These are phyloP conservation scores for Odontomyia ornata DNA, from an alignment of 2,888 invertebrate species.

Conservation along the genomic window DNA sequence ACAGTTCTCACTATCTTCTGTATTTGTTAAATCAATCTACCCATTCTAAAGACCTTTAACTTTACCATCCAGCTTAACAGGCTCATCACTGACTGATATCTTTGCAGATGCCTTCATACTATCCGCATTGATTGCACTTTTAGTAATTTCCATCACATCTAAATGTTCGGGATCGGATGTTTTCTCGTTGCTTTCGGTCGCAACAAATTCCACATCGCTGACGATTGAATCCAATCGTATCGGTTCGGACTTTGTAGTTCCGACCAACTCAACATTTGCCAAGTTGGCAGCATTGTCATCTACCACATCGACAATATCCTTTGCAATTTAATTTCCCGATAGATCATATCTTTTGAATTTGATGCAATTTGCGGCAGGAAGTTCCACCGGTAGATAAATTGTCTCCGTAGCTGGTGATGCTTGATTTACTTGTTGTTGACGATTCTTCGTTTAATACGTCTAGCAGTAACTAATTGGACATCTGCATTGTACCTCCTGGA, in stretches of 20 bases:
- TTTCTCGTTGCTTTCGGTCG: background rate
- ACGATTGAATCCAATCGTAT: background rate
- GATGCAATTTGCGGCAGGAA: too few relatives aligned
- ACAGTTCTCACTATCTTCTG: background rate
- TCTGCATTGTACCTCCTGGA: too few relatives aligned
- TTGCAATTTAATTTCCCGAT: too few relatives aligned
- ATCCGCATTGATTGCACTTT: background rate
- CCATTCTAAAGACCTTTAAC: background rate
- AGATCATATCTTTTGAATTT: too few relatives aligned
- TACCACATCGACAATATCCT: too few relatives aligned
- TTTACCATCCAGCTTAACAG: background rate
- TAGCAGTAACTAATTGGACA: too few relatives aligned
- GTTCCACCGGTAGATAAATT: too few relatives aligned
- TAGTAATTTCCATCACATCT: background rate
- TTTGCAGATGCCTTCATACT: background rate
- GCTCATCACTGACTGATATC: too few relatives aligned
- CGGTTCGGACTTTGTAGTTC: background rate
- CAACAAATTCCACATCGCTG: background rate
- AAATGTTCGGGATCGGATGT: background rate
- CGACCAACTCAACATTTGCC: background rate
- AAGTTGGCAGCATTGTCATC: constrained; percentile 19
- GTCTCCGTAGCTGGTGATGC: too few relatives aligned
- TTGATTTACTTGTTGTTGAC: too few relatives aligned
- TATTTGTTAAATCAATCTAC: background rate
- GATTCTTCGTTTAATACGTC: too few relatives aligned